These are phyloP conservation scores for Gasteruption jaculator DNA, from an alignment of 2,888 invertebrate genomes.

Conservation along the genomic window DNA sequence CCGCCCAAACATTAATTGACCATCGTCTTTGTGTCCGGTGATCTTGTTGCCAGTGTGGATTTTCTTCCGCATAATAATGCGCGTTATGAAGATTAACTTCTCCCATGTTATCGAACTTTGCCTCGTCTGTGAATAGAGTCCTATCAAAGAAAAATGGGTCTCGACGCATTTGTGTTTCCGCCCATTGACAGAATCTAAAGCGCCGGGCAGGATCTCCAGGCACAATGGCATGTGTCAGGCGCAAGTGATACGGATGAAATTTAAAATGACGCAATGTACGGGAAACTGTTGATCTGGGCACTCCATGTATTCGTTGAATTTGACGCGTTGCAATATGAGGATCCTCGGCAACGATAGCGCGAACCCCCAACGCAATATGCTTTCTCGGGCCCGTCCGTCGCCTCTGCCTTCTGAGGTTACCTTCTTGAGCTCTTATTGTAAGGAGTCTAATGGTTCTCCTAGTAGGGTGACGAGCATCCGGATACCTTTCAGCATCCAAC, in stretches of 20 bases:
- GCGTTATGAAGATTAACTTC: conserved; percentile 11
- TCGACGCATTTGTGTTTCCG: too few relatives aligned
- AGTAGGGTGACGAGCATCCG: conserved; percentile 1
- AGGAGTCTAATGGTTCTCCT: conserved; percentile 1
- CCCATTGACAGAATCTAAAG: too few relatives aligned
- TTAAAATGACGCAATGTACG: too few relatives aligned
- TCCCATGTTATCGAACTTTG: conserved; percentile 11
- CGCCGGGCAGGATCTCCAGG: too few relatives aligned
- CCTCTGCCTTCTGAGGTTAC: conserved; percentile 1
- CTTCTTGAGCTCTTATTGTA: conserved; percentile 1
- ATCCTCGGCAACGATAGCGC: too few relatives aligned
- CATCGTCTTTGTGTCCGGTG: conserved; percentile 9
- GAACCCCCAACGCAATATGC: too few relatives aligned
- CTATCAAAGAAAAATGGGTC: too few relatives aligned
- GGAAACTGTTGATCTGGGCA: too few relatives aligned
- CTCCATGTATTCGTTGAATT: too few relatives aligned
- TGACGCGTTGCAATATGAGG: too few relatives aligned
- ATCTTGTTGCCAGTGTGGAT: conserved; percentile 10
- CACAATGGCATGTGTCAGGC: too few relatives aligned
- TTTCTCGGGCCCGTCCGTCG: conserved; percentile 1
- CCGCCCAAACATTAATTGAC: conserved; percentile 8
- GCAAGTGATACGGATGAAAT: too few relatives aligned
- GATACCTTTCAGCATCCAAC: conserved; percentile 1
- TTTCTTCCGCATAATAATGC: conserved; percentile 7
- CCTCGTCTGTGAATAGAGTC: conserved; percentile 14